Evolutionary conservation across 2,113 vertebrate species (phyloP).

Genomic region (Alectura lathami): DNA sequence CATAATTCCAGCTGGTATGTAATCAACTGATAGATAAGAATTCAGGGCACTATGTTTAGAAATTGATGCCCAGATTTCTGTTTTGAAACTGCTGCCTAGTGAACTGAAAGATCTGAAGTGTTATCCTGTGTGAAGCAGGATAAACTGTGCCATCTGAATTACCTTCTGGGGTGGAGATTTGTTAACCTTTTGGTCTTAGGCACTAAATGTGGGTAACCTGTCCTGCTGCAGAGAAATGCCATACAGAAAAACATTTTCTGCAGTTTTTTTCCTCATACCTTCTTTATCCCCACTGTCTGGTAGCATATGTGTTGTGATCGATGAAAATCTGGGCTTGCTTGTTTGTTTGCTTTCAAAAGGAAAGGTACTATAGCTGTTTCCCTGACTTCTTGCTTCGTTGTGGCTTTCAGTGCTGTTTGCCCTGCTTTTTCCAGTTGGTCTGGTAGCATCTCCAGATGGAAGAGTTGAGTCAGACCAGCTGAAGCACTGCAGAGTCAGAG

Average conservation of each 20-base stretch:
- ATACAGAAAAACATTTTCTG: background rate
- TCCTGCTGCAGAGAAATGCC: background rate
- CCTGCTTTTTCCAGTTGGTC: slow-evolving; percentile 63
- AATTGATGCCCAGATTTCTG: slow-evolving; percentile 16
- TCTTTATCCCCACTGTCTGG: background rate
- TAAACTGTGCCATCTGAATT: background rate
- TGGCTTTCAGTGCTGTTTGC: slow-evolving; percentile 23
- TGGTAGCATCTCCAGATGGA: slow-evolving; percentile 63
- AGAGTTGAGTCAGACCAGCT: slow-evolving; percentile 63
- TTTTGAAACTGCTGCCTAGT: background rate
- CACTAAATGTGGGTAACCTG: background rate
- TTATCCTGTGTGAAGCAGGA: background rate
- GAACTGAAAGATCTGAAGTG: slow-evolving; percentile 11
- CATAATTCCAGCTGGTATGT: slow-evolving; percentile 10
- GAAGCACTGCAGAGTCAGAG: slow-evolving; percentile 38
- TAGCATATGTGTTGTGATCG: slow-evolving; percentile 33
- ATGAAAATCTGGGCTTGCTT: slow-evolving; percentile 12
- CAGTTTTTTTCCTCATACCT: background rate
- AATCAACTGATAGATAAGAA: slow-evolving; percentile 44
- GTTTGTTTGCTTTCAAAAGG: slow-evolving; percentile 50
- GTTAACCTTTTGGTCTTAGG: background rate
- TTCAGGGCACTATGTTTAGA: slow-evolving; percentile 34
- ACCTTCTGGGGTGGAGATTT: background rate
- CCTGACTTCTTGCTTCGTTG: background rate
- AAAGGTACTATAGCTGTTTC: slow-evolving; percentile 20